Conservation (phyloP, 92 coral and sea anemone genomes). For the Porites cylindrica region DNA sequence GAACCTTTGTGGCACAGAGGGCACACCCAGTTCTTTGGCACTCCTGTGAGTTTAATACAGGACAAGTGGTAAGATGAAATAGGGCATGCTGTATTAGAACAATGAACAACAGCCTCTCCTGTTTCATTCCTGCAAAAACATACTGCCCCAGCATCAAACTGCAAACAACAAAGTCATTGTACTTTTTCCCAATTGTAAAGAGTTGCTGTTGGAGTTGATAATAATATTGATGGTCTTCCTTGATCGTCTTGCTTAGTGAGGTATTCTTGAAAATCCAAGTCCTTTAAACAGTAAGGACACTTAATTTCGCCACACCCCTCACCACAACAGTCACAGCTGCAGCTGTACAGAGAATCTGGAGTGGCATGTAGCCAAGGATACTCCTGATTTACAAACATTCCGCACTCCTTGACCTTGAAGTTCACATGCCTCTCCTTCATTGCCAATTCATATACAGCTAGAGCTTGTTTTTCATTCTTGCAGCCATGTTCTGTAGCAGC, state of each 20-base stretch:
- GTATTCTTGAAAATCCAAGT: constrained; percentile 73
- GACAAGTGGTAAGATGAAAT: constrained; percentile 55
- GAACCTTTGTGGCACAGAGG: constrained; percentile 41
- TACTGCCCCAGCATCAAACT: background rate
- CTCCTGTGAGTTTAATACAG: constrained; percentile 43
- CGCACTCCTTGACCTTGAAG: constrained; percentile 47
- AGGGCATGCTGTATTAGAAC: constrained; percentile 45
- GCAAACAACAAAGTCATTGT: constrained; percentile 58
- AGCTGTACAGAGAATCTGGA: constrained; percentile 63
- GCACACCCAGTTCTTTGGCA: constrained; percentile 49
- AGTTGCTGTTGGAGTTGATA: too few relatives aligned
- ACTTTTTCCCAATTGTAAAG: too few relatives aligned
- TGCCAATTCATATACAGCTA: constrained; percentile 31
- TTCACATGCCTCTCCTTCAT: constrained; percentile 46
- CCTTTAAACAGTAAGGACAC: constrained; percentile 72
- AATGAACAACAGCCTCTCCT: constrained; percentile 35
- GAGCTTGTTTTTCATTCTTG: too few relatives aligned
- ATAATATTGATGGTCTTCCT: constrained; percentile 65
- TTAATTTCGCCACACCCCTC: constrained; percentile 82
- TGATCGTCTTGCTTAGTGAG: constrained; percentile 60
- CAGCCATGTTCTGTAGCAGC: too few relatives aligned
- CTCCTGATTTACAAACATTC: constrained; percentile 56
- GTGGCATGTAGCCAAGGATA: constrained; percentile 82
- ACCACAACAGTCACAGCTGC: constrained; percentile 75
- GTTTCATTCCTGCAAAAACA: constrained; percentile 47